A percentile compares a stretch with the other conserved stretches of the same genome.
These are phyloP conservation scores for Mesembrinibis cayennensis DNA, from an alignment of 2,113 vertebrate genomes.

Conservation along the genomic window DNA sequence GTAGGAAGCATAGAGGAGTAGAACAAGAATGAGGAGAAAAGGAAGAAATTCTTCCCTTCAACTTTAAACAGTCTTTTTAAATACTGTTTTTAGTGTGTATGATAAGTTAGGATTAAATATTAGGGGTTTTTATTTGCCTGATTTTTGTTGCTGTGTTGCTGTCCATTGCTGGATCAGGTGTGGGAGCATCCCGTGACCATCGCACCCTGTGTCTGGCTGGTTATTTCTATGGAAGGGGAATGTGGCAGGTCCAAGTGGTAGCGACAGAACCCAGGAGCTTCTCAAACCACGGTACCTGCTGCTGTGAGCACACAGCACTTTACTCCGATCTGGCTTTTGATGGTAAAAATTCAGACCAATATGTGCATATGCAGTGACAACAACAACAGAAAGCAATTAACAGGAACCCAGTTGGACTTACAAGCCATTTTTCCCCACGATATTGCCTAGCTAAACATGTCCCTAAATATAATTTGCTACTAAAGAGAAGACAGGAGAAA, in stretches of 20 bases:
- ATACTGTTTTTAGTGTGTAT: background rate
- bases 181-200: background rate
- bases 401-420: background rate
- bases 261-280: background rate
- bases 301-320: background rate
- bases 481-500: background rate
- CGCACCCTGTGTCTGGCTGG: background rate
- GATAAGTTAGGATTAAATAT: background rate
- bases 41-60: background rate
- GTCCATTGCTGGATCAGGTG: background rate
- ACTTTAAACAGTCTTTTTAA: background rate
- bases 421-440: accelerated
- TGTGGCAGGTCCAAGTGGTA: background rate
- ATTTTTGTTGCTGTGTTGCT: background rate
- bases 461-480: background rate
- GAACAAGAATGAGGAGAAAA: background rate
- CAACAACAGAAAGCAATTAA: background rate
- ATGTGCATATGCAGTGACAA: background rate
- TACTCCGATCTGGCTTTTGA: background rate
- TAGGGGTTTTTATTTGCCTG: background rate
- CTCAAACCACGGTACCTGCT: background rate
- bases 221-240: background rate
- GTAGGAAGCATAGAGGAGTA: background rate
- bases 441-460: background rate
- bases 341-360: background rate